phyloP scores from a whole-genome alignment of 2,888 invertebrate species.

The Melieria picta region DNA sequence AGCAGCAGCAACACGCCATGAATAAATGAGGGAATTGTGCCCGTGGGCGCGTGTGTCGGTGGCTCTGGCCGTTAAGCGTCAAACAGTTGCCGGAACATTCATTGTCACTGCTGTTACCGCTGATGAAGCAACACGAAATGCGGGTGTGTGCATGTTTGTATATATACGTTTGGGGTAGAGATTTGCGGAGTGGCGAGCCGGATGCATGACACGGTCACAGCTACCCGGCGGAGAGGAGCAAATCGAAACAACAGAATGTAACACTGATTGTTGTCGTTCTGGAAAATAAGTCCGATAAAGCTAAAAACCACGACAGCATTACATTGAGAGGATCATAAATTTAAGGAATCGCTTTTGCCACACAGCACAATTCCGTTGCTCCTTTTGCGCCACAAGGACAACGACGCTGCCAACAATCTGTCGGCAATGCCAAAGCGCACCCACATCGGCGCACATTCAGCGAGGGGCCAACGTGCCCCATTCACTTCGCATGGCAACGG shows the following conservation, averaged over 20 bases:
- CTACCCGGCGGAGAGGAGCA: not conserved
- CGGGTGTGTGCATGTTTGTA: not conserved
- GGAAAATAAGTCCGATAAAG: no score
- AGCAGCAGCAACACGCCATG: not conserved
- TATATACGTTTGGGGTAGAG: not conserved
- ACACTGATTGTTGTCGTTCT: no score
- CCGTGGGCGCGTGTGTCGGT: slow-evolving; percentile 10
- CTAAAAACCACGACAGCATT: no score
- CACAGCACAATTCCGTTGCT: no score
- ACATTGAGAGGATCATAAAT: no score
- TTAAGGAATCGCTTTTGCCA: no score
- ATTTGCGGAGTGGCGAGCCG: slow-evolving; percentile 23
- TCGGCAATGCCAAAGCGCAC: not conserved
- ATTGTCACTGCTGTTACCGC: not conserved
- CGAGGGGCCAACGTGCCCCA: not conserved
- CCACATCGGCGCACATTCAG: not conserved
- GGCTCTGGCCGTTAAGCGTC: slow-evolving; percentile 26
- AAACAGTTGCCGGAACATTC: slow-evolving; percentile 32
- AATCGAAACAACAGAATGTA: no score
- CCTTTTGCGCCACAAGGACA: no score
- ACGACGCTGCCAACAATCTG: no score
- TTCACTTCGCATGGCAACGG: not conserved
- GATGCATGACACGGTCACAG: slow-evolving; percentile 24
- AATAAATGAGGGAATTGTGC: slow-evolving; percentile 16
- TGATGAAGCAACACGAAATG: no score